Evolutionary conservation across 2,797 vertebrate species (phyloP), one percentile per base, ranked within the genome.

Genomic region (Enteromius viviparus): DNA sequence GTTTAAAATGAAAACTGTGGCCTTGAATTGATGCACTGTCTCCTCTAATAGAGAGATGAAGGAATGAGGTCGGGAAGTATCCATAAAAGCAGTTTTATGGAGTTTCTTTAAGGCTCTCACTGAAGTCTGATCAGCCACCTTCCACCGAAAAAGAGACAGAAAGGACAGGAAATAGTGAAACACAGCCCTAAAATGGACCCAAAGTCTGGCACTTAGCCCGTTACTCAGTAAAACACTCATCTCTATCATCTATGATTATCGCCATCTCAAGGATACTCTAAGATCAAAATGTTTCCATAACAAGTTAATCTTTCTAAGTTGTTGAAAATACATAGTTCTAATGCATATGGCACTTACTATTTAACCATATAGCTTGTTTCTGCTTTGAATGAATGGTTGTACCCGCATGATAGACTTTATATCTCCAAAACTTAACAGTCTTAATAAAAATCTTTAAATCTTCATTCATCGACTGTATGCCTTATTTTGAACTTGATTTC

Each of bases 51-150:
- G 92, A 85, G 88, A 92, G 92, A 95, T 92, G 91, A 93, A 94
- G 93, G 91, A 86, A 86, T 80, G 85, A 87, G 87, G 90, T 92
- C 93, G 92, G 91, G 92, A 92, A 93, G 92, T 93, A 92, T 88
- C 93, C 92, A 96, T 97, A 97, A 96, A 97, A 96, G 89, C 91
- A 89, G 86, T 88, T 97, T 98, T 96, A 98, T 94, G 94, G 93
- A 94, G 93, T 92, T 91, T 92, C 94, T 94, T 92, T 91, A 94
- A 93, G 94, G 91, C 89, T 91, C 51, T 78, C 34, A 53, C 78
- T 83, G 91, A 93, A 91, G 91, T 87, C 93, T 93, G 94, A 90
- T 87, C 92, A 88, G 88, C 85, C 93, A 91, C 92, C 91, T 93
- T 96, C 94, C 93, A 89, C 93, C 95, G 95, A 95, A 96, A 95